Evolutionary conservation across 2,113 vertebrate genomes (phyloP).

Genomic region (Mastomys natalensis): DNA sequence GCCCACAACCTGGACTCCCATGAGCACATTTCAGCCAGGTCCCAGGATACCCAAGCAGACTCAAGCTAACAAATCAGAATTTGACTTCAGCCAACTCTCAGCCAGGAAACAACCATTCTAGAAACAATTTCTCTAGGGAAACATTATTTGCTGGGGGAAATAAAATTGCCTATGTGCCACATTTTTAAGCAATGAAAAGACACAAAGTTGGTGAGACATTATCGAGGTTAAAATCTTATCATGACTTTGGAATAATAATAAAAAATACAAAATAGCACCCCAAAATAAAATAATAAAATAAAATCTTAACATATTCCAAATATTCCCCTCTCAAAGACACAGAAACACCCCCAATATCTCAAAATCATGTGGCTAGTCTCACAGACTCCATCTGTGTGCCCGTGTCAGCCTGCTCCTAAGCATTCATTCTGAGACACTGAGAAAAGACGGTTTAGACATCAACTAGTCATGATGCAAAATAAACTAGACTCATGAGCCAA

Average conservation of each 20-base stretch:
- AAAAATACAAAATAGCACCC: too few species aligned
- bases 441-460: constrained; percentile 48
- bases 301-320: constrained; percentile 29
- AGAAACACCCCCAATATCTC: neutral
- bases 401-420: neutral
- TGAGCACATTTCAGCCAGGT: neutral
- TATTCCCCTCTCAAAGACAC: neutral
- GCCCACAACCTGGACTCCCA: neutral
- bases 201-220: neutral
- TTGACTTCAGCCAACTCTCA: neutral
- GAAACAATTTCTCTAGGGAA: neutral
- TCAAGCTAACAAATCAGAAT: constrained; percentile 1
- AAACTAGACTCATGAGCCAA: constrained; percentile 11
- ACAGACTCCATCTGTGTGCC: neutral
- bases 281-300: neutral
- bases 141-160: neutral
- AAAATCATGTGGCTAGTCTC: neutral
- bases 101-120: constrained; percentile 22
- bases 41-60: neutral
- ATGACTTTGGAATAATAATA: neutral
- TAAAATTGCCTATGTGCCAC: constrained; percentile 35
- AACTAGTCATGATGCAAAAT: constrained; percentile 16
- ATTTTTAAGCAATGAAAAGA: neutral
- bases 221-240: neutral
- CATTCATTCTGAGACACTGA: constrained; percentile 1